These are phyloP conservation scores for Onychostruthus taczanowskii DNA, from an alignment of 2,113 vertebrate species.

Conservation along the genomic window DNA sequence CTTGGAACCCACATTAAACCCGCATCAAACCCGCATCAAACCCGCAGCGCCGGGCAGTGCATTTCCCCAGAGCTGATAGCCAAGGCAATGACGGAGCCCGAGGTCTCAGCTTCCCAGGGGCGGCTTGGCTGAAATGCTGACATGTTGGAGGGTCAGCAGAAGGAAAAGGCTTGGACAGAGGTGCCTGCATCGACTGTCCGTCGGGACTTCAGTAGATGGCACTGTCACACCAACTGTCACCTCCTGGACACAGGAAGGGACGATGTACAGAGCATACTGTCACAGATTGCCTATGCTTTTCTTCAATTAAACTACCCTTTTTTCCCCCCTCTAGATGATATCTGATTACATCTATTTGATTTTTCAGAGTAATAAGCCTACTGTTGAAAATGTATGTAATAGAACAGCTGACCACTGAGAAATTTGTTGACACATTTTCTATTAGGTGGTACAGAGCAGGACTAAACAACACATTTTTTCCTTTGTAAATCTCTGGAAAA, in stretches of 20 bases:
- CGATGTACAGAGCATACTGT: fast-evolving
- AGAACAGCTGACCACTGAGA: neutral
- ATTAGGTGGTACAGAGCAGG: neutral
- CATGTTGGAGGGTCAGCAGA: neutral
- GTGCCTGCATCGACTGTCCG: neutral
- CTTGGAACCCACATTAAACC: no score
- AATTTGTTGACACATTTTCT: neutral
- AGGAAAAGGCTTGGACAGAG: neutral
- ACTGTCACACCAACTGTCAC: neutral
- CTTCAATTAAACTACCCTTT: neutral
- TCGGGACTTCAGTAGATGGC: conserved; percentile 28
- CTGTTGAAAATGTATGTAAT: neutral
- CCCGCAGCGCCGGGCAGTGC: fast-evolving
- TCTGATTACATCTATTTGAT: neutral
- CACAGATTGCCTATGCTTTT: neutral
- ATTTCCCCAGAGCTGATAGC: neutral
- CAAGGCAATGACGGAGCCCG: neutral
- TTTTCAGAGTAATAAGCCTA: neutral
- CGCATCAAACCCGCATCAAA: neutral
- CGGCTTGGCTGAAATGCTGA: neutral
- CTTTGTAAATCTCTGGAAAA: neutral
- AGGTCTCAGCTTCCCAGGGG: neutral
- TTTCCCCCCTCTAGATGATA: neutral
- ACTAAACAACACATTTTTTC: neutral
- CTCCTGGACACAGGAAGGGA: neutral